Evolutionary conservation across 2,797 vertebrate genomes (phyloP).

Genomic region (Cichlasoma orientale): DNA sequence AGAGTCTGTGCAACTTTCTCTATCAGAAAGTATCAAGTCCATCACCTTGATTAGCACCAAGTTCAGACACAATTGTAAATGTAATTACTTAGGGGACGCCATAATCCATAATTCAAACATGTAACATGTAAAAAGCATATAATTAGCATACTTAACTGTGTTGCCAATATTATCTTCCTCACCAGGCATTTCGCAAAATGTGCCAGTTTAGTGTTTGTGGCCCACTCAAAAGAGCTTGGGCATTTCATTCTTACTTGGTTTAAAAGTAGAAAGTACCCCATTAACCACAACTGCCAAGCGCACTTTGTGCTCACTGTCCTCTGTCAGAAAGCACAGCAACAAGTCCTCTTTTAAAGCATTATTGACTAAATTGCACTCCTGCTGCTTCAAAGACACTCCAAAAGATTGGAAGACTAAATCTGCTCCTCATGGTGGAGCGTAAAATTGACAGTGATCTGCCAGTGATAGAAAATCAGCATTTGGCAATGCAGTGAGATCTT

Average conservation of each 20-base stretch:
- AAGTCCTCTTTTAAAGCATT: constrained; percentile 14
- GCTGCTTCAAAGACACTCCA: neutral
- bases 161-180: neutral
- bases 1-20: neutral
- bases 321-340: constrained; percentile 3
- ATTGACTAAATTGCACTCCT: neutral
- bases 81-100: neutral
- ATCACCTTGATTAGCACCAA: constrained; percentile 17
- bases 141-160: constrained; percentile 1
- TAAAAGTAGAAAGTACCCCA: neutral
- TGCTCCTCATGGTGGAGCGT: neutral
- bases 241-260: neutral
- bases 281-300: constrained; percentile 13
- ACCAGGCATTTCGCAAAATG: neutral
- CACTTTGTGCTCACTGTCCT: neutral
- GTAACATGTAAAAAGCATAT: neutral
- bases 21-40: neutral
- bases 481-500: neutral
- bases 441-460: constrained; percentile 15
- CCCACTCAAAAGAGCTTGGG: neutral
- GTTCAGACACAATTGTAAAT: neutral
- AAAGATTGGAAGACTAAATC: neutral
- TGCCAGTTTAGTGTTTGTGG: neutral
- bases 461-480: constrained; percentile 1
- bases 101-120: constrained; percentile 15